Evolutionary conservation across 1,140 invertebrate genomes (phyloP).

Genomic region (Drosophila azteca): DNA sequence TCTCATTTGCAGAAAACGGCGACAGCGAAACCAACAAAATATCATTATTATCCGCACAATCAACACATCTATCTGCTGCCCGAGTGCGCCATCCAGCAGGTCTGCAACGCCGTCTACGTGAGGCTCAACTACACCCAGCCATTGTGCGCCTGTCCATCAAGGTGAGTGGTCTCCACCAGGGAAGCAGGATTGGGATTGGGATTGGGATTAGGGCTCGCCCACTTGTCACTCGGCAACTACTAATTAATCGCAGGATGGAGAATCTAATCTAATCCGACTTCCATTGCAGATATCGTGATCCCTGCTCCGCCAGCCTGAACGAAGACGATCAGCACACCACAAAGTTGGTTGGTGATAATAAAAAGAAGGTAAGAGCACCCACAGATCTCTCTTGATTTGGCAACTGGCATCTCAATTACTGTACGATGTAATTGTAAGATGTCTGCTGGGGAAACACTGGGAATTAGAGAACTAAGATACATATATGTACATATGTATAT

Average conservation of each 20-base stretch:
- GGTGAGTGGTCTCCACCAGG: conserved; percentile 74
- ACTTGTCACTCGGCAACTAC: conserved; percentile 43
- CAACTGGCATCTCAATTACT: conserved; percentile 18
- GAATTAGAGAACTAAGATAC: conserved; percentile 10
- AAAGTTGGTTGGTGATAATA: conserved; percentile 92
- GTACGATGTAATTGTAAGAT: conserved; percentile 40
- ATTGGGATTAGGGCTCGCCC: conserved; percentile 7
- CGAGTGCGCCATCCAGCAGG: conserved; percentile 96
- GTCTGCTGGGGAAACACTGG: background rate
- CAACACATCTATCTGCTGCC: conserved; percentile 95
- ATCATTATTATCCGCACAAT: conserved; percentile 97
- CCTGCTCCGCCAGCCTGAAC: conserved; percentile 94
- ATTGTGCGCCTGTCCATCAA: conserved; percentile 93
- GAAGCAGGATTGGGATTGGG: background rate
- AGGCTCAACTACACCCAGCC: conserved; percentile 96
- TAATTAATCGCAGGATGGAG: conserved; percentile 40
- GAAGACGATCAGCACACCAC: conserved; percentile 96
- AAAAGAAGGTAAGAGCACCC: conserved; percentile 88
- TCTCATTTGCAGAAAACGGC: conserved; percentile 88
- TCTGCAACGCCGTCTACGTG: conserved; percentile 96
- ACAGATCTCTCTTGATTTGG: too few species aligned
- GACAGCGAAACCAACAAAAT: conserved; percentile 93
- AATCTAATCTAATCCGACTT: conserved; percentile 22
- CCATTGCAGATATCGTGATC: conserved; percentile 88
- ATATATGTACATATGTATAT: background rate